Evolutionary conservation across 2,888 invertebrate species (phyloP), one percentile per base, ranked within the genome.

Genomic region (Pyrocoelia pectoralis): DNA sequence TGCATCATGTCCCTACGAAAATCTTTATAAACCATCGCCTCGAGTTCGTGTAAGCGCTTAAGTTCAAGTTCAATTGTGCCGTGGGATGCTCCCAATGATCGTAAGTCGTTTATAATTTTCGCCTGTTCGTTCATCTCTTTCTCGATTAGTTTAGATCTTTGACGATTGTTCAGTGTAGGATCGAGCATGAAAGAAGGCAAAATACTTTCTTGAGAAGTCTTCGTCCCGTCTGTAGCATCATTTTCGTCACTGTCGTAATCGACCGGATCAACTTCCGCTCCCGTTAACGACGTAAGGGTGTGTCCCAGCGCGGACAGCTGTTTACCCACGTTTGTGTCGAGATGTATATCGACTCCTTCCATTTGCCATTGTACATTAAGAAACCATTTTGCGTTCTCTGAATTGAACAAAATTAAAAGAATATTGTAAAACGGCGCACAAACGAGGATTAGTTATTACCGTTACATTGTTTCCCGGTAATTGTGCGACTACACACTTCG

Each of bases 331-430:
- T 93, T 95, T 0, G 96, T 94, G 81, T 98, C 97, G 58, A 98
- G 83, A 79, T 98, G 96, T 69, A 98, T 96, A 77, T 97, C 97
- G 6, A 98, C 96, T 52, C 99, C 99, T 80, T 98, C 95, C 99
- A 99, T 99, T 83, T 98, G 94, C 97, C 98, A 98, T 68, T 95
- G 93, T 0, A 99, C 97, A 81, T 98, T 98, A 61, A 99, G 84
- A 76, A 98, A 89, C 98, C 98, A 99, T 79, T 98, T 98, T 1
- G 98, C 98, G 81, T 97, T 95, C 80, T 94, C 94, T 88, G 79
- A 61, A 77, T n/a, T n/a, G 77, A 65, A 56, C 33, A 3, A 24
- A 24, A n/a, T n/a, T n/a, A 24, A 24, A 24, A 24, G 3, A 24
- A 5, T 12, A n/a, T 40, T 9, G 10, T 40, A 8, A 17, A 17